Conservation (phyloP, 2,113 vertebrate species). For the Epinephelus cyanopodus region DNA sequence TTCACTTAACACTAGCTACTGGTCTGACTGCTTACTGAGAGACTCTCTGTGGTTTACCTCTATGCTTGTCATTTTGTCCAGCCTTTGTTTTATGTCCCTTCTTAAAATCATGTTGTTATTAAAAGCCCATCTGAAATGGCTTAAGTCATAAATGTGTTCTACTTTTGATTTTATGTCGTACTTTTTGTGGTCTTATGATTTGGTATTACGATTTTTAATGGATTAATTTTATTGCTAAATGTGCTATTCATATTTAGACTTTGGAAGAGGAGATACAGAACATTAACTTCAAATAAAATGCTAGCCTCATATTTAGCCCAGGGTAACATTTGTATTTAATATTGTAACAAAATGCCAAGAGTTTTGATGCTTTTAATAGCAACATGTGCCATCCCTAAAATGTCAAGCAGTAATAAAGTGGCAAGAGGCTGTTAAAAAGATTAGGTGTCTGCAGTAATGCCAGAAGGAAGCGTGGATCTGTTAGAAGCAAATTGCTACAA, state of each 20-base stretch:
- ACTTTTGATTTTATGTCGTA: background rate
- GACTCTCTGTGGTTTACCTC: background rate
- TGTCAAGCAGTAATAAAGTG: background rate
- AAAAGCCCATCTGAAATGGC: background rate
- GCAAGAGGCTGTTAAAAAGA: background rate
- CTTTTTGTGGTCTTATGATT: background rate
- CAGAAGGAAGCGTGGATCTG: background rate
- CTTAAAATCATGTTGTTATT: background rate
- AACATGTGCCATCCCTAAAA: constrained; percentile 5
- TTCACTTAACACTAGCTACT: background rate
- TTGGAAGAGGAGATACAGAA: background rate
- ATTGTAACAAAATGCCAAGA: background rate
- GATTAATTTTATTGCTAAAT: background rate
- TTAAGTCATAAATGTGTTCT: background rate
- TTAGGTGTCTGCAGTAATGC: background rate
- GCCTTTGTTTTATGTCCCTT: background rate
- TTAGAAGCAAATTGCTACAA: background rate
- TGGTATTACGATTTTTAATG: background rate
- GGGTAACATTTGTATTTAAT: constrained; percentile 1
- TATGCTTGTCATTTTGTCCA: background rate
- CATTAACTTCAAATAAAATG: background rate
- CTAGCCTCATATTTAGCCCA: background rate
- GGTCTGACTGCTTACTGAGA: background rate
- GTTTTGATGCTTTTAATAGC: background rate
- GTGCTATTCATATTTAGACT: background rate